Percentiles rank a stretch among this genome's conserved stretches.
Conservation (phyloP, 2,113 vertebrate genomes). For the Embiotoca jacksoni region DNA sequence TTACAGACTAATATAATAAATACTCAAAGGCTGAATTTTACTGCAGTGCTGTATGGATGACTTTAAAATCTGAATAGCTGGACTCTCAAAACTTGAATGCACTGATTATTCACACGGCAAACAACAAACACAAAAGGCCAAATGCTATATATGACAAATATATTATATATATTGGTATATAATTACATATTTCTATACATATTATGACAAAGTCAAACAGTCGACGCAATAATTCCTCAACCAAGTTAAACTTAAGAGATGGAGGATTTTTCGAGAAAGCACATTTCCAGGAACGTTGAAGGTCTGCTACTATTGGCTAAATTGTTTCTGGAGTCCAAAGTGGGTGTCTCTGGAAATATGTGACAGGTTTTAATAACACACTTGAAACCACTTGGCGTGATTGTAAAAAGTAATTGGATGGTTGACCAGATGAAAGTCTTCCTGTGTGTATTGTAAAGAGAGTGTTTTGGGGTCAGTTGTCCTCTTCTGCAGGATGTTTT, state of each 20-base stretch:
- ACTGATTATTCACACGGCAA: neutral
- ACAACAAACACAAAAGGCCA: slow-evolving; percentile 1
- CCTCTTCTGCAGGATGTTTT: neutral
- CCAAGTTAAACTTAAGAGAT: neutral
- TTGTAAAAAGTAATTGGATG: slow-evolving; percentile 53
- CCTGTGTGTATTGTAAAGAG: slow-evolving; percentile 19
- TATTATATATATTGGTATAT: too few species aligned
- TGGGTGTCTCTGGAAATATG: slow-evolving; percentile 39
- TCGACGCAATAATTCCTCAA: neutral
- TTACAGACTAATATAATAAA: too few species aligned
- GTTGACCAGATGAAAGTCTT: slow-evolving; percentile 32
- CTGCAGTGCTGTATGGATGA: neutral
- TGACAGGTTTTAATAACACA: slow-evolving; percentile 35
- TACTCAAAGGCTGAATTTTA: too few species aligned
- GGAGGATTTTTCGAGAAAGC: neutral
- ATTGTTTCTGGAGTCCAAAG: slow-evolving; percentile 39
- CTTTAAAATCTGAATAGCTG: neutral
- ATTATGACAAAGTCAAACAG: neutral
- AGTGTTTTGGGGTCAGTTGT: slow-evolving; percentile 21
- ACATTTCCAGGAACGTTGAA: slow-evolving; percentile 7
- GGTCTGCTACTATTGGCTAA: slow-evolving; percentile 29
- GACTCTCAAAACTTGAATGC: neutral
- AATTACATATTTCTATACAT: neutral
- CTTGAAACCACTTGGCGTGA: slow-evolving; percentile 46
- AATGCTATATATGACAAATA: neutral